Evolutionary conservation across 2,797 vertebrate genomes (phyloP), one percentile per base, ranked within the genome.

Genomic region (Poeciliopsis gracilis): DNA sequence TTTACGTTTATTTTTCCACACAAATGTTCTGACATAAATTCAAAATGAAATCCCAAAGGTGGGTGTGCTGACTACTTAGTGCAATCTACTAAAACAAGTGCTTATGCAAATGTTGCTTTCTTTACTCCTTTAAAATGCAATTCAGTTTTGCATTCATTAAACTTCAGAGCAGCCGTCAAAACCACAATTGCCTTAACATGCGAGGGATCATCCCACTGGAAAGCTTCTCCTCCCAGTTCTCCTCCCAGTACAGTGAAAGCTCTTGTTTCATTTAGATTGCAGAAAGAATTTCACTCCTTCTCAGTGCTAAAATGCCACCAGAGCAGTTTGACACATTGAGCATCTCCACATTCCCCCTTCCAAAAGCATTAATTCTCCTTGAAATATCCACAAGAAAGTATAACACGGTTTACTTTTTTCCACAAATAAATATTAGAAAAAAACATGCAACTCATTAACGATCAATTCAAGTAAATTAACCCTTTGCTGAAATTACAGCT

Each of bases 201-300:
- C 80, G 85, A 36, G 75, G 81, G 70, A 75, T 83, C 86, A 88
- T 84, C 75, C 25, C 41, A 61, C 80, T 74, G 74, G 72, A 84
- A 79, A 86, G 81, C 47, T 59, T 80, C 57, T 49, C 9, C 75
- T 87, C 83, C 78, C 41, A 33, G 33, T 59, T 80, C 57, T 49
- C 9, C 75, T 87, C 83, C 78, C 41, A 84, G 79, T 61, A 72
- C 45, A 72, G 75, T 28, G 11, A 41, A 23, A 0, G 78, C 82
- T 84, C 83, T 75, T 80, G 81, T 82, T 84, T 82, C 81, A 91
- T 85, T 83, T 84, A 80, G 47, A 84, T 88, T 88, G 84, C 84
- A 90, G 66, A 45, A 75, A 77, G 70, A 87, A 87, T 90, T 88
- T 77, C 82, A 70, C 46, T 78, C 47, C 30, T 69, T 81, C 69